Evolutionary conservation across 2,113 vertebrate genomes (phyloP), one percentile per base, ranked within the genome.

Genomic region (Rousettus leschenaultii): DNA sequence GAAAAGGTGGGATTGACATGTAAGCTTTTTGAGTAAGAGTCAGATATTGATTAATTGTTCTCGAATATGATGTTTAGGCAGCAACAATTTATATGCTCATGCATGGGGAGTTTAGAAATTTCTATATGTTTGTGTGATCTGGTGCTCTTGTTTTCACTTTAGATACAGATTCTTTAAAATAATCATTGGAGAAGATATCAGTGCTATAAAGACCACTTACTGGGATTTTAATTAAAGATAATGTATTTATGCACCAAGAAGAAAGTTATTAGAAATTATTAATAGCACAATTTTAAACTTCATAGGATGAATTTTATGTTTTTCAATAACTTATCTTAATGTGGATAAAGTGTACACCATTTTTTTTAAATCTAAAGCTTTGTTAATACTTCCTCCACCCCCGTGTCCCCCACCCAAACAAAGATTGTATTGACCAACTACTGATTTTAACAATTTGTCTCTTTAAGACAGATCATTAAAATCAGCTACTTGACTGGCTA

Each of bases 221-320:
- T 94, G 73, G 22, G 66, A 89, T 90, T 97, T 92, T 96, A 96
- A 96, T 95, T 70, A 95, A 71, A 97, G 38, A 30, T 75, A 92
- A 89, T 96, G 10, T 45, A 91, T 71, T 57, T 75, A 84, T 94
- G 18, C n/a, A 79, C 30, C 88, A 90, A 84, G 66, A 74, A 91
- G 55, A 55, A 89, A 13, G 61, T 89, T 86, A 78, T 91, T 95
- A 82, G 35, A 79, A 91, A 55, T 87, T 73, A 94, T 71, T 95
- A 86, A 89, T 87, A 63, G 43, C 19, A 88, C 3, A 61, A 79
- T 75, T 75, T 95, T 95, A 79, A 80, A 70, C 30, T 86, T 77
- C 33, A 73, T 68, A 74, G 45, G 24, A 84, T 96, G 55, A 83
- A 86, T 79, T 89, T 89, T 75, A 84, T 89, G 77, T 71, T 95